Base-by-base conservation (phyloP, 2,888 invertebrate genomes). In the Philereme vetulata region DNA sequence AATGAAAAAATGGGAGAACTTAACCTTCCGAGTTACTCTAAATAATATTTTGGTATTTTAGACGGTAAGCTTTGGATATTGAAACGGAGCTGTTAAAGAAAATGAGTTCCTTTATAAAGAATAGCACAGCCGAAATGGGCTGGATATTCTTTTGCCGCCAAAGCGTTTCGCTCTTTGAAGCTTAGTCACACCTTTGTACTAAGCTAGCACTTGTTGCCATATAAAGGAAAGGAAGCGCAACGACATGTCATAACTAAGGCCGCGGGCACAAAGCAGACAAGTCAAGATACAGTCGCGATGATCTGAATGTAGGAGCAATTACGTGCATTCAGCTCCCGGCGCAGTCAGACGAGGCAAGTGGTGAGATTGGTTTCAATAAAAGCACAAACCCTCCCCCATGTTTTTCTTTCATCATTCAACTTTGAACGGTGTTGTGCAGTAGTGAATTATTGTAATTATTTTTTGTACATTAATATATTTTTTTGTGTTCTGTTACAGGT, bases 351-450 rank as follows among this genome's bases (percentile, higher is more conserved):
- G 84, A 79, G 84, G 82, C 89, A 89, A 90, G 88, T 89, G 90
- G 80, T 82, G 85, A 87, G 90, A 92, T 92, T 88, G 90, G 89
- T 90, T 90, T 88, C 89, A 89, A 92, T 90, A 91, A 90, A 91
- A 90, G 89, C 86, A 82, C 89, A 88, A 80, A 80, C 84, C 86
- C 86, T 80, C 86, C 86, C 84, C 88, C 85, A 82, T 88, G 90
- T 91, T 91, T 89, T 90, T 90, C 90, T 90, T 90, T 90, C 88
- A 88, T 88, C 90, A 81, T 80, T 84, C 74, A 80, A 84, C 82
- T 80, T 78, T 86, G 88, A 87, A 90, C 82, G 86, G 82, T 75
- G 85, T 86, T 86, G 84, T 86, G 82, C 88, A 83, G 76, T 74
- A 80, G 70, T 57, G 65, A 58, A 56, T 50, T 51, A 64, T 64